Evolutionary conservation across 2,113 vertebrate species (phyloP), one percentile per base, ranked within the genome.

Genomic region (Cathartes aura): DNA sequence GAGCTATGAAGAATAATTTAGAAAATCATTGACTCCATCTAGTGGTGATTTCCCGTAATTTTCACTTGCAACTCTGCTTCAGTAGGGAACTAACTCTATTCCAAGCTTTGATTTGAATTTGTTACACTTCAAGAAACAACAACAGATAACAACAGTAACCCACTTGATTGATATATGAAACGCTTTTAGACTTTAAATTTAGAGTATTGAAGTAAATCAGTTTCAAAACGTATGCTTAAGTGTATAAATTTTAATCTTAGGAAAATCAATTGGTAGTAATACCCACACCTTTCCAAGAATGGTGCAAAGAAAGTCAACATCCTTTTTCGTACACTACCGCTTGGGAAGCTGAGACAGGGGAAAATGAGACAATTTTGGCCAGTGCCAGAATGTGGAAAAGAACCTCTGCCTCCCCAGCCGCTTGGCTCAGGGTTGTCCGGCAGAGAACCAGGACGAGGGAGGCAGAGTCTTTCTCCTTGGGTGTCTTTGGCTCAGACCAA

Each of bases 1-100:
- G 5, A 96, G 55, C 12, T 4, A 58, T 81, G 66, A 94, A 76
- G 52, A 85, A 88, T 60, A 78, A 97, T 96, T 98, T 91, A 94
- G 96, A 98, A 98, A 98, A 98, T 97, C 98, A 98, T 91, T 98
- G 90, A 82, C 97, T 96, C 98, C 98, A 98, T 98, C 98, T 98
- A 98, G 98, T 98, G 98, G 98, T 75, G 87, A 88, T 45, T 90
- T 95, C 72, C 67, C 89, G 93, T 85, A 97, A 92, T 95, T 95
- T 93, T 89, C 47, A 91, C 36, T 82, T 87, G 70, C 42, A 82
- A 47, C 29, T 66, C 24, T 29, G 27, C n/a, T 93, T 71, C 73
- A 22, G 48, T 15, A 40, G 40, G 60, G 36, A 95, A 91, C 82
- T 82, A 95, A 91, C 82, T 82, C 7, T 36, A 17, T 53, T 86